A percentile compares a stretch with the other conserved stretches of the same genome.
Evolutionary conservation across 1,140 invertebrate species (phyloP).

Genomic region (Luehdorfia chinensis): DNA sequence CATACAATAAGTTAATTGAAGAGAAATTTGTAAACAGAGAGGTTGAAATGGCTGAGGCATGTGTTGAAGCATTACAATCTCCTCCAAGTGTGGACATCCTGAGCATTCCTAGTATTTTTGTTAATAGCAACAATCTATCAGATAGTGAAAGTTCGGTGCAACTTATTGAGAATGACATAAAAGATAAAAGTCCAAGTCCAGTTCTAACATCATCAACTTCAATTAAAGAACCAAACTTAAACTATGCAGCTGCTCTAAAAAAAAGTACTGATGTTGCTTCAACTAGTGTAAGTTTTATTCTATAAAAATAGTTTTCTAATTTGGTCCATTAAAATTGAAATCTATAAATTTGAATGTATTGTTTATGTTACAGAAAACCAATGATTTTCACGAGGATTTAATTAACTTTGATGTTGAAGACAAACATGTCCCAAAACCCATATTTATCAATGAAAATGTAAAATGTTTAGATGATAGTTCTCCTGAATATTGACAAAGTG

Average conservation of each 20-base stretch:
- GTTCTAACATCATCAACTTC: constrained; percentile 36
- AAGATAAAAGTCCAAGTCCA: constrained; percentile 41
- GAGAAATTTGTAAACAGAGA: constrained; percentile 49
- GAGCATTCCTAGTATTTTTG: constrained; percentile 44
- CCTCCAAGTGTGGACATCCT: constrained; percentile 46
- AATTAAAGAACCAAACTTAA: constrained; percentile 35
- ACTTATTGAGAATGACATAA: constrained; percentile 34
- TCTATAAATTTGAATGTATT: neutral
- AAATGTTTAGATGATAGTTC: constrained; percentile 60
- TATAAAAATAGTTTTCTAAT: neutral
- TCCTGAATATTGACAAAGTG: constrained; percentile 62
- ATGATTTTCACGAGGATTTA: constrained; percentile 51
- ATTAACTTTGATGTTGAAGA: constrained; percentile 67
- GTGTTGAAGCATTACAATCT: constrained; percentile 54
- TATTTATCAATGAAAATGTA: constrained; percentile 50
- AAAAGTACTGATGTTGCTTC: constrained; percentile 40
- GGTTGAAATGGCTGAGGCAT: constrained; percentile 60
- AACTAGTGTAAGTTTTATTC: constrained; percentile 50
- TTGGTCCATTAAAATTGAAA: neutral
- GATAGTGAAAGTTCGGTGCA: constrained; percentile 35
- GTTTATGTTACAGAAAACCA: constrained; percentile 51
- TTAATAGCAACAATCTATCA: constrained; percentile 35
- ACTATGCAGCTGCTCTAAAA: constrained; percentile 55
- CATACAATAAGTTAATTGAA: constrained; percentile 48
- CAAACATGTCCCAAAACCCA: constrained; percentile 42